Conservation (phyloP, 2,888 invertebrate species). For the Halictus quadricinctus region DNA sequence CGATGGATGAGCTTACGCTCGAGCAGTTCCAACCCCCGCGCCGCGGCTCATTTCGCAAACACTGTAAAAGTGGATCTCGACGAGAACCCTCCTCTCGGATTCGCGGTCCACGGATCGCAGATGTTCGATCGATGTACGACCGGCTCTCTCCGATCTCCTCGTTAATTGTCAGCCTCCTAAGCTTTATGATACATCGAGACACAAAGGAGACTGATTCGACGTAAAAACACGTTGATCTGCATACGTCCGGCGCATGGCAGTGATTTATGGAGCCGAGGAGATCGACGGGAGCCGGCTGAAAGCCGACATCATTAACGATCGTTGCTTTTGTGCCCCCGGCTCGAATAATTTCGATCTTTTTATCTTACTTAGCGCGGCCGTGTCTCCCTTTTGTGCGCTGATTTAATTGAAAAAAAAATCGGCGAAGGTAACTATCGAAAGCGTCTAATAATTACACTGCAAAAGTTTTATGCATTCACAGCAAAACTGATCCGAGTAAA, state of each 20-base stretch:
- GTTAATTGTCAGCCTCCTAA: conserved; percentile 41
- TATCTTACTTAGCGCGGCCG: conserved; percentile 29
- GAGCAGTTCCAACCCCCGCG: conserved; percentile 7
- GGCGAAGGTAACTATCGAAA: background rate
- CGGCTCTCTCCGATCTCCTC: background rate
- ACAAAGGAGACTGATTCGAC: conserved; percentile 36
- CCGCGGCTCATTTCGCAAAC: conserved; percentile 33
- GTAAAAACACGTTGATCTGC: conserved; percentile 61
- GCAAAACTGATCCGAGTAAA: background rate
- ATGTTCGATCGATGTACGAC: conserved; percentile 31
- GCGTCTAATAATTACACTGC: background rate
- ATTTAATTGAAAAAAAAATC: conserved; percentile 39
- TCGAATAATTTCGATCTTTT: conserved; percentile 50
- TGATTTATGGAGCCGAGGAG: conserved; percentile 61
- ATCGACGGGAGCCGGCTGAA: conserved; percentile 34
- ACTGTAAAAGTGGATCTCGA: background rate
- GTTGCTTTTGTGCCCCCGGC: conserved; percentile 53
- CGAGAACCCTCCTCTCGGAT: background rate
- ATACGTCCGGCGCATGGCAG: conserved; percentile 50
- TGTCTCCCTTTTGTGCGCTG: conserved; percentile 14
- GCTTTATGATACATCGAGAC: conserved; percentile 42
- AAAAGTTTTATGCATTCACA: background rate
- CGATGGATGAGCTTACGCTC: conserved; percentile 62
- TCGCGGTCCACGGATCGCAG: conserved; percentile 9
- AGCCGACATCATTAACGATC: conserved; percentile 61